phyloP scores from a whole-genome alignment of 2,113 vertebrate species.

The Myanophis thanlyinensis region DNA sequence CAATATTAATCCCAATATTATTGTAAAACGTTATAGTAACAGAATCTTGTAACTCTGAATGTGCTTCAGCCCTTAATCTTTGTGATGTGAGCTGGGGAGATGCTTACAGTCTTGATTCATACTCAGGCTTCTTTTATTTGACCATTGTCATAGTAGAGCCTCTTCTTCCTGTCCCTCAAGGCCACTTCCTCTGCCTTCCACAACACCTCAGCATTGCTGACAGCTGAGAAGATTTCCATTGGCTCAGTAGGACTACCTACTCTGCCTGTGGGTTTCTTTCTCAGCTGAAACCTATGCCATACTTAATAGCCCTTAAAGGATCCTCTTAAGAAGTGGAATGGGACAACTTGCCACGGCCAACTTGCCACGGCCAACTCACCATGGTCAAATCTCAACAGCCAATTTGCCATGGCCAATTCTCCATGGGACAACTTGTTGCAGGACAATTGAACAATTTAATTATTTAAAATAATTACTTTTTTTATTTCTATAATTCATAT shows the following conservation, averaged over 20 bases:
- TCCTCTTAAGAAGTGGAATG: not conserved
- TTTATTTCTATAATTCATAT: not conserved
- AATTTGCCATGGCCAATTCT: not conserved
- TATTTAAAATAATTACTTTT: not conserved
- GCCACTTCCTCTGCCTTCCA: not conserved
- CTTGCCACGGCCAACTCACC: not conserved
- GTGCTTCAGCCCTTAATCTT: not conserved
- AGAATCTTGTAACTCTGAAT: not conserved
- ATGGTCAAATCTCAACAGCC: no score
- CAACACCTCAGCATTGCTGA: not conserved
- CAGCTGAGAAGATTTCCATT: not conserved
- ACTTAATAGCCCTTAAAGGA: not conserved
- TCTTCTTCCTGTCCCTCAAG: not conserved
- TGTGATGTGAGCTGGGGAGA: not conserved
- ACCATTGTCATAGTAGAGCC: not conserved
- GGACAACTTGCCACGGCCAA: not conserved
- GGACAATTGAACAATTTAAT: not conserved
- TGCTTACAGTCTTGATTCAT: not conserved
- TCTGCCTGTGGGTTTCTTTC: not conserved
- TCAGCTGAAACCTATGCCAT: not conserved
- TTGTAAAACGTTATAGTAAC: not conserved
- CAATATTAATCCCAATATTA: not conserved
- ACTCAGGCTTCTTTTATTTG: not conserved
- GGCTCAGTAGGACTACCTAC: not conserved
- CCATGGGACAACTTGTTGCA: not conserved